These are phyloP conservation scores for Theristicus caerulescens DNA, from an alignment of 2,113 vertebrate genomes.

Conservation along the genomic window DNA sequence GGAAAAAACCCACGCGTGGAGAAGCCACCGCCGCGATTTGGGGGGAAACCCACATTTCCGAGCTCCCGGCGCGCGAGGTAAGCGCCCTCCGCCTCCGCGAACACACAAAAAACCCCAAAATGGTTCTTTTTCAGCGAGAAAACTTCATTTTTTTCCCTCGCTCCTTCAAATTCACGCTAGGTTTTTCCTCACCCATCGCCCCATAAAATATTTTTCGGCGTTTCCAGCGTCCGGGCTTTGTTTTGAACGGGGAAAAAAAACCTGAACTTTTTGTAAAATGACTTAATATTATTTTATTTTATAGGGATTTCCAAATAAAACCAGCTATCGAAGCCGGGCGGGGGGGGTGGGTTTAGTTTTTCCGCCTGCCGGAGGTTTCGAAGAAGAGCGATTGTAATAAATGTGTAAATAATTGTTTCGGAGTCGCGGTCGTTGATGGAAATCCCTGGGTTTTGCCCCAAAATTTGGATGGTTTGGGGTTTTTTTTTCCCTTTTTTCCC, in stretches of 20 bases:
- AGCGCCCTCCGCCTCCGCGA: no score
- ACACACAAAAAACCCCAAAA: neutral
- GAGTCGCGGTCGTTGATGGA: conserved; percentile 61
- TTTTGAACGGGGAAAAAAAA: neutral
- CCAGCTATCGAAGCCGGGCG: neutral
- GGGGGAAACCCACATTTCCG: neutral
- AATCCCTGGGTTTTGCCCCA: neutral
- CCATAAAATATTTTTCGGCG: neutral
- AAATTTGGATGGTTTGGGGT: neutral
- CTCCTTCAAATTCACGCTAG: neutral
- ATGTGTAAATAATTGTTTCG: conserved; percentile 69
- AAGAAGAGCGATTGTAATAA: conserved; percentile 57
- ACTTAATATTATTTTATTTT: neutral
- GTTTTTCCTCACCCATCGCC: neutral
- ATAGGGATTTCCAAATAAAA: neutral
- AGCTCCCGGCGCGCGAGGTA: no score
- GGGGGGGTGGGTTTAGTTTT: neutral
- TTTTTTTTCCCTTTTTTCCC: no score
- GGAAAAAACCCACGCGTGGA: neutral
- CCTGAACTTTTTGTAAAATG: conserved; percentile 29
- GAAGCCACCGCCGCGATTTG: neutral
- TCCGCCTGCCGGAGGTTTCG: conserved; percentile 62
- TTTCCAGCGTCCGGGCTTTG: neutral
- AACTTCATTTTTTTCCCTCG: neutral
- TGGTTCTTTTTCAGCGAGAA: neutral